phyloP scores from a whole-genome alignment of 2,113 vertebrate species.

The Phalacrocorax pelagicus region DNA sequence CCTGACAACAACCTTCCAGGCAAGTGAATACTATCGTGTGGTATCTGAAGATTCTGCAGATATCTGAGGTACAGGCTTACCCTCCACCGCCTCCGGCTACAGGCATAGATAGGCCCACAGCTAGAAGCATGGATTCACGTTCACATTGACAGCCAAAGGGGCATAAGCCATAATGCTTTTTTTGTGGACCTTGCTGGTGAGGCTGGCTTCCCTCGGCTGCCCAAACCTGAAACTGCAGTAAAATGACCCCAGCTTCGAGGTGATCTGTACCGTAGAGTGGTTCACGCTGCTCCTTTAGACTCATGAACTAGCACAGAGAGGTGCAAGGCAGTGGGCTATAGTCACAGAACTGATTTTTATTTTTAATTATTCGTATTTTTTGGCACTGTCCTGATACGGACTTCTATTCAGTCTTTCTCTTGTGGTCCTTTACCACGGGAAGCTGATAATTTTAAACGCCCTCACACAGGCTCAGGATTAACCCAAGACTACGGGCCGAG shows the following conservation, averaged over 20 bases:
- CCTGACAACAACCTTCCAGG: slow-evolving; percentile 22
- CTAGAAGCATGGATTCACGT: background rate
- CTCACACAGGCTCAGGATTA: background rate
- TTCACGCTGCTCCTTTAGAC: background rate
- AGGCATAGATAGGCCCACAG: background rate
- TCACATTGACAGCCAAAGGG: background rate
- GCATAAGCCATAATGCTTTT: fast-evolving
- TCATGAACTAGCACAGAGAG: fast-evolving
- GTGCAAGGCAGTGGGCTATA: background rate
- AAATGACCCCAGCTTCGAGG: fast-evolving
- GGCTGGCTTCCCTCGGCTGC: background rate
- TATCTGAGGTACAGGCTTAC: background rate
- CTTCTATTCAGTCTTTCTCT: background rate
- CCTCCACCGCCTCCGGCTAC: background rate
- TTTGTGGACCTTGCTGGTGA: background rate
- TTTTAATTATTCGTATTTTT: background rate
- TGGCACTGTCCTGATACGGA: background rate
- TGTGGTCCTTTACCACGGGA: fast-evolving
- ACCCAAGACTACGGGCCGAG: fast-evolving
- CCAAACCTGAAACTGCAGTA: background rate
- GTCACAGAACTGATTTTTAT: background rate
- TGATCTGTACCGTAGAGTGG: fast-evolving
- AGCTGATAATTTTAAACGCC: fast-evolving
- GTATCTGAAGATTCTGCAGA: background rate
- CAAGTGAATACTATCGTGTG: background rate